Percentiles rank a stretch among this genome's conserved stretches.
phyloP scores from a whole-genome alignment of 2,888 invertebrate genomes.

The Himalopsyche tibetana region DNA sequence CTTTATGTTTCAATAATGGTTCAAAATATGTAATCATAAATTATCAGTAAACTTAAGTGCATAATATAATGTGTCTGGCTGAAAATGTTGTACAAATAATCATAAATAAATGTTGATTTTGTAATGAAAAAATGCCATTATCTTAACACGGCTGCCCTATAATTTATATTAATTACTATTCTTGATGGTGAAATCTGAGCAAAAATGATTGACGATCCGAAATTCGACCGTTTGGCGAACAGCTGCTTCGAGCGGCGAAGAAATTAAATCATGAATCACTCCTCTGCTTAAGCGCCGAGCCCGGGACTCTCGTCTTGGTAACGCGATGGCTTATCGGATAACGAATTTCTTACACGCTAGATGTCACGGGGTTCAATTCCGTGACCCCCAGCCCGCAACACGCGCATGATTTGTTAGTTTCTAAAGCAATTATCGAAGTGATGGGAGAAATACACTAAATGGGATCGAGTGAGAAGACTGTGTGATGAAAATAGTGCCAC shows the following conservation, averaged over 20 bases:
- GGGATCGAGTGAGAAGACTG: slow-evolving; percentile 4
- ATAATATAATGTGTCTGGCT: no score
- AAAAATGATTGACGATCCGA: slow-evolving; percentile 16
- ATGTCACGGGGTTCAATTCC: slow-evolving; percentile 54
- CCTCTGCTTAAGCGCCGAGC: not conserved
- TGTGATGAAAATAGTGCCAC: not conserved
- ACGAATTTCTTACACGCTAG: slow-evolving; percentile 46
- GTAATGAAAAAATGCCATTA: not conserved
- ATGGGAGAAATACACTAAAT: slow-evolving; percentile 31
- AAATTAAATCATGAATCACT: slow-evolving; percentile 37
- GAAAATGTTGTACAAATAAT: no score
- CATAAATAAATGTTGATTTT: not conserved
- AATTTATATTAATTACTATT: slow-evolving; percentile 13
- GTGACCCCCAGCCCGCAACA: slow-evolving; percentile 30
- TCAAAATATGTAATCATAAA: no score
- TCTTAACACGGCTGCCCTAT: not conserved
- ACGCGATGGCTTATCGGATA: slow-evolving; percentile 55
- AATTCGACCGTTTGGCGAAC: not conserved
- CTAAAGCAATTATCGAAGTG: slow-evolving; percentile 41
- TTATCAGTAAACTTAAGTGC: no score
- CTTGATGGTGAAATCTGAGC: not conserved
- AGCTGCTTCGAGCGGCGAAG: slow-evolving; percentile 1
- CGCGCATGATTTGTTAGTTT: slow-evolving; percentile 49
- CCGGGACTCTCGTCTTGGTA: slow-evolving; percentile 3
- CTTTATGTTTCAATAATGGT: no score